Evolutionary conservation across 2,797 vertebrate genomes (phyloP).

Genomic region (Clangula hyemalis): DNA sequence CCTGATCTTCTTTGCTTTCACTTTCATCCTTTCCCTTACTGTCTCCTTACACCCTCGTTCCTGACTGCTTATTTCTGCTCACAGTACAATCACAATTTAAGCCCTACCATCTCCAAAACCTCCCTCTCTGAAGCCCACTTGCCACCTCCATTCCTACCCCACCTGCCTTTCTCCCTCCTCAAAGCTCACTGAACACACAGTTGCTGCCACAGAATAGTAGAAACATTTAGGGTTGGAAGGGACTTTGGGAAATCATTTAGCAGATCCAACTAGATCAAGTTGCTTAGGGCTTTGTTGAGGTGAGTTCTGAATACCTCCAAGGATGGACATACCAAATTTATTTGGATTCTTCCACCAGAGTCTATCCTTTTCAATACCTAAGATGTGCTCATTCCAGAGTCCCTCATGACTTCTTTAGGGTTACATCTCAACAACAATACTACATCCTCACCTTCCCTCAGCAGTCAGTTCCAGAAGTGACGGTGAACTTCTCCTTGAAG

Average conservation of each 20-base stretch:
- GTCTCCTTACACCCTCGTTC: neutral
- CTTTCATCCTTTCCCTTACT: neutral
- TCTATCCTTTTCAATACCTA: neutral
- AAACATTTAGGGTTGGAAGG: neutral
- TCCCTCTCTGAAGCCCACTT: neutral
- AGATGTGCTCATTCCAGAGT: neutral
- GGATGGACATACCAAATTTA: neutral
- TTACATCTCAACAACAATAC: neutral
- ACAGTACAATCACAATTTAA: no score
- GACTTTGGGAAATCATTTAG: neutral
- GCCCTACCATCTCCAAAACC: neutral
- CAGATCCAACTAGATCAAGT: neutral
- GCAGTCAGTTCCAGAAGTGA: neutral
- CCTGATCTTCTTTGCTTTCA: neutral
- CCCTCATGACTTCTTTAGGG: neutral
- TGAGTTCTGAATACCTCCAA: neutral
- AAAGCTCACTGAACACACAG: neutral
- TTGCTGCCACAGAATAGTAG: neutral
- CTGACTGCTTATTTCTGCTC: neutral
- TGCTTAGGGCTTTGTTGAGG: neutral
- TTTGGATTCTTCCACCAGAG: neutral
- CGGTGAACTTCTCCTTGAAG: neutral
- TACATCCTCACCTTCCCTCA: neutral
- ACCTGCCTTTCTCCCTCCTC: neutral
- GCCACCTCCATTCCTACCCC: neutral